Evolutionary conservation across 2,888 invertebrate species (phyloP).

Genomic region (Cyaniris semiargus): DNA sequence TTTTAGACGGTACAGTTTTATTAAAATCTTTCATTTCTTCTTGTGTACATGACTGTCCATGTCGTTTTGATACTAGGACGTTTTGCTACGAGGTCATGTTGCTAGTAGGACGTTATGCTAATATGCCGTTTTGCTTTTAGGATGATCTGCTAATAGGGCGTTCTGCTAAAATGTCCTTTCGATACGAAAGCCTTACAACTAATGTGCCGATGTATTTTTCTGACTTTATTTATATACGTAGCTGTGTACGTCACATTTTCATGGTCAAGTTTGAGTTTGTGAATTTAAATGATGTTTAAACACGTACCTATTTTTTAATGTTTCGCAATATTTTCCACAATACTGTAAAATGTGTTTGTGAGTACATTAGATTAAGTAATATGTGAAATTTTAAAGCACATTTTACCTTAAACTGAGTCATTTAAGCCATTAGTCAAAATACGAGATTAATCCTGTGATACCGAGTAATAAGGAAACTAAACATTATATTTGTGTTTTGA

Average conservation of each 20-base stretch:
- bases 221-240: constrained; percentile 39
- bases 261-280: constrained; percentile 36
- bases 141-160: no score
- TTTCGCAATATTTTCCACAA: constrained; percentile 1
- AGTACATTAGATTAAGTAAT: background rate
- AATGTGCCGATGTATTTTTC: constrained; percentile 41
- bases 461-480: background rate
- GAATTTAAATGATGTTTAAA: constrained; percentile 29
- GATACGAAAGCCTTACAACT: no score
- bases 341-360: constrained; percentile 1
- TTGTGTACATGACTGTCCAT: no score
- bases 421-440: background rate
- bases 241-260: constrained; percentile 37
- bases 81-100: no score
- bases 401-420: background rate
- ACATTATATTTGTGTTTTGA: background rate
- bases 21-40: no score
- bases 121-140: no score
- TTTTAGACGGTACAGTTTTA: no score
- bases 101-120: no score
- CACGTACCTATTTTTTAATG: constrained; percentile 7
- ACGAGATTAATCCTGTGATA: background rate
- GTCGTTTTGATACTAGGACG: no score
- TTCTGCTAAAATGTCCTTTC: no score
- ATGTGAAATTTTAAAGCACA: background rate